Percentiles rank a stretch among this genome's conserved stretches.
phyloP scores from a whole-genome alignment of 2,113 vertebrate genomes.

The Corynorhinus townsendii region DNA sequence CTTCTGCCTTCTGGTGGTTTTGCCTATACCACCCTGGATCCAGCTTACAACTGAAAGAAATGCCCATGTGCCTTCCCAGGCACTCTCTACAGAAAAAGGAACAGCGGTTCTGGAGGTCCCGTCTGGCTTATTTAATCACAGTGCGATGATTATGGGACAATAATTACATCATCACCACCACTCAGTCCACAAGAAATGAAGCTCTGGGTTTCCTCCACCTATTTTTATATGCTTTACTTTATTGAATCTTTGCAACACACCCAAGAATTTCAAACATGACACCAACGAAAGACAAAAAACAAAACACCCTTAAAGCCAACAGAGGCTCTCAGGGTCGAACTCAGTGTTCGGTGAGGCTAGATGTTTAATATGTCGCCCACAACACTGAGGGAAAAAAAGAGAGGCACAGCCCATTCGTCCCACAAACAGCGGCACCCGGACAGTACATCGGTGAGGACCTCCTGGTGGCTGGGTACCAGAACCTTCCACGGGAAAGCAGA shows the following conservation, averaged over 20 bases:
- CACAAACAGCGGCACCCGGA: neutral
- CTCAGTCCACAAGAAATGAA: neutral
- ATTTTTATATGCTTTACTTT: neutral
- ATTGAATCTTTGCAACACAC: neutral
- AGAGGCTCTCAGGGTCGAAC: neutral
- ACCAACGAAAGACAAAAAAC: neutral
- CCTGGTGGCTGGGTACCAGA: neutral
- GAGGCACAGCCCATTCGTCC: neutral
- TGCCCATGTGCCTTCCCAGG: too few relatives aligned
- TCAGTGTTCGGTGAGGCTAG: neutral
- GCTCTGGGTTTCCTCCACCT: neutral
- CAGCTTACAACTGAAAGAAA: too few relatives aligned
- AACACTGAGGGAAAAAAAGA: neutral
- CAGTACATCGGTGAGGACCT: rapidly evolving
- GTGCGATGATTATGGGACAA: neutral
- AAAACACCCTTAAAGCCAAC: neutral
- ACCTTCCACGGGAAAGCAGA: rapidly evolving
- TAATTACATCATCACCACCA: neutral
- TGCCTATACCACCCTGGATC: too few relatives aligned
- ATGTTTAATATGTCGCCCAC: neutral
- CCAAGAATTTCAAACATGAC: neutral
- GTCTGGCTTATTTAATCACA: neutral
- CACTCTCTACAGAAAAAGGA: too few relatives aligned
- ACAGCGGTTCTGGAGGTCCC: neutral
- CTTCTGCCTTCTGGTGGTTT: too few relatives aligned